phyloP scores from a whole-genome alignment of 2,797 vertebrate genomes.

The Rhincodon typus region DNA sequence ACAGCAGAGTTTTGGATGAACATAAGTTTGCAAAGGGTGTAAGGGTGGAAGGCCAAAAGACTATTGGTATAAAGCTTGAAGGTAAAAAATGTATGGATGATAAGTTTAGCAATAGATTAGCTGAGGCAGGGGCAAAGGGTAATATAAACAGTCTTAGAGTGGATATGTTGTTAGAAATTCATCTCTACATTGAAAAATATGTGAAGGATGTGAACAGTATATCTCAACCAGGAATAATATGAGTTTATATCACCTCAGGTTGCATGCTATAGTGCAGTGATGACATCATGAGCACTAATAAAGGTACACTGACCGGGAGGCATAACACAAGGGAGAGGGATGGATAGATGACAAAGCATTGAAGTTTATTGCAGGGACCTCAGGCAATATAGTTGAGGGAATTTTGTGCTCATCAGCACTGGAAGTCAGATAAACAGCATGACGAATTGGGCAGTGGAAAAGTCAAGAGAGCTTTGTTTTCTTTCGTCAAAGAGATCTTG shows the following conservation, averaged over 20 bases:
- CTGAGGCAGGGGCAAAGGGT: not conserved
- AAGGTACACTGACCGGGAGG: too few relatives aligned
- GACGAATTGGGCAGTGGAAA: not conserved
- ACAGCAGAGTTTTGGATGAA: not conserved
- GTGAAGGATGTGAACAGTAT: too few relatives aligned
- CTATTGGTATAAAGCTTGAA: too few relatives aligned
- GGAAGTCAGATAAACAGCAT: not conserved
- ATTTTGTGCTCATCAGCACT: not conserved
- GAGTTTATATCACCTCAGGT: too few relatives aligned
- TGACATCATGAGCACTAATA: too few relatives aligned
- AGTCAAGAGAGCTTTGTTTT: not conserved
- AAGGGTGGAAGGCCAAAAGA: not conserved
- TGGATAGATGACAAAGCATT: not conserved
- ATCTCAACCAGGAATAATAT: not conserved
- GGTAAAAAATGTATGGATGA: not conserved
- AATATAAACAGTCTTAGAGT: not conserved
- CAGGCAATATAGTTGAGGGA: not conserved
- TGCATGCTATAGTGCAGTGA: too few relatives aligned
- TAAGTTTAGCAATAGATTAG: not conserved
- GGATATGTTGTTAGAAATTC: too few relatives aligned
- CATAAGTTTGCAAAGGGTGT: not conserved
- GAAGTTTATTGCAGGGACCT: not conserved
- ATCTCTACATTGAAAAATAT: too few relatives aligned
- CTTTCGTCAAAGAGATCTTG: not conserved
- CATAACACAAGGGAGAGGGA: not conserved